Percentiles rank a stretch among this genome's conserved stretches.
Conservation (phyloP, 2,888 invertebrate genomes). For the Octonoba sinensis region DNA sequence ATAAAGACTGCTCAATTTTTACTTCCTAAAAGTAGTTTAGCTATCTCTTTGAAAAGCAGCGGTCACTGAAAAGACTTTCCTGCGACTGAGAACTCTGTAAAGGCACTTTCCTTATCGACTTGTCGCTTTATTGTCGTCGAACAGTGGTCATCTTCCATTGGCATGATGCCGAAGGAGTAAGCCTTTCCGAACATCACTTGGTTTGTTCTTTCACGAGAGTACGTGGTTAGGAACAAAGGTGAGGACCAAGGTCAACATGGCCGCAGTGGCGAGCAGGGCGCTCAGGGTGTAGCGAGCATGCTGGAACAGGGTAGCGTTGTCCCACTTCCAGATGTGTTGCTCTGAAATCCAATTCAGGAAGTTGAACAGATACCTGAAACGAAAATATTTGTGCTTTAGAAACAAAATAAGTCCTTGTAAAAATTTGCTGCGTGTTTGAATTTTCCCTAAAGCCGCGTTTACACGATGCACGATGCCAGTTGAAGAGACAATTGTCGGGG, state of each 20-base stretch:
- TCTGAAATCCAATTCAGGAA: slow-evolving; percentile 32
- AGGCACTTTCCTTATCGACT: too few species aligned
- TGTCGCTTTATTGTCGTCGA: too few species aligned
- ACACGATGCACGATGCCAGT: not conserved
- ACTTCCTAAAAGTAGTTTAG: too few species aligned
- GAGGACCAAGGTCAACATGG: slow-evolving; percentile 56
- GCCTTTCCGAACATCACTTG: too few species aligned
- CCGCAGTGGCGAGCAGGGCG: slow-evolving; percentile 57
- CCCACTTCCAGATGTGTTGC: slow-evolving; percentile 41
- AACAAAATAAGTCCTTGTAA: not conserved
- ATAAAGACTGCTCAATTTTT: too few species aligned
- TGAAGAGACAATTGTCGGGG: too few species aligned
- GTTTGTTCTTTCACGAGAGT: not conserved
- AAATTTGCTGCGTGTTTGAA: not conserved
- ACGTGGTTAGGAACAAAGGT: slow-evolving; percentile 57
- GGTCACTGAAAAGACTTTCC: too few species aligned
- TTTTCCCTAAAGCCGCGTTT: not conserved
- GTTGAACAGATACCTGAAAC: slow-evolving; percentile 20
- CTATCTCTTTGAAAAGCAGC: too few species aligned
- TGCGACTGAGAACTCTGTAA: too few species aligned
- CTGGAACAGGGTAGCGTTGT: slow-evolving; percentile 44
- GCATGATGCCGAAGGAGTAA: too few species aligned
- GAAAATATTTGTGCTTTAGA: too few species aligned
- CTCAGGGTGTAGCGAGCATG: slow-evolving; percentile 59
- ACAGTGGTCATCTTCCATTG: too few species aligned